Base-by-base conservation (phyloP, 92 coral and sea anemone species). In the Epizoanthus illoricatus region DNA sequence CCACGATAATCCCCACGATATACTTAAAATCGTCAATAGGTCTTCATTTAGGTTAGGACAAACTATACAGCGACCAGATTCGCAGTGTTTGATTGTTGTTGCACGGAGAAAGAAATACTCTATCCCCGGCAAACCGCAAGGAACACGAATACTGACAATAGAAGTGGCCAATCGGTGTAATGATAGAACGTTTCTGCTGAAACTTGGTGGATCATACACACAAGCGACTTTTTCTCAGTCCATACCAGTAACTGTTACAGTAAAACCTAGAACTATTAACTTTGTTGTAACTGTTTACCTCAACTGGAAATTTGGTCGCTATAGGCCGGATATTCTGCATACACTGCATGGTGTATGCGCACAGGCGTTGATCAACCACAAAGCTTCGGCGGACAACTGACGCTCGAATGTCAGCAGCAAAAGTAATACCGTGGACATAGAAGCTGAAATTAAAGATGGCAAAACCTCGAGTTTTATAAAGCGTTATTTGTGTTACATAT, bases 281-380 rank as follows among this genome's bases (percentile, higher is more conserved):
- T 95, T 91, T 72, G 61, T 93, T 5, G 85, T 88, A 11, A 84
- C 96, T 15, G 96, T 86, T 43, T 81, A 92, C 49, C 85, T 91
- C 69, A 94, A 63, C 4, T 93, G 98, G 98, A 95, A 78, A 80
- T 93, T 89, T 65, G 98, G 98, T 10, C 79, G 84, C 10, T 89
- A 91, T 81, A 71, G 79, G 24, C 98, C 98, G 18, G 75, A 81
- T n/a, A 69, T 92, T 28, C 58, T 43, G 13, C 65, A 85, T 13
- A 23, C 73, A 8, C 76, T 63, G n/a, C n/a, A n/a, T n/a, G 10
- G 12, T 52, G 2, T 52, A 52, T 52, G 56, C 10, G 56, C 56
- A 9, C 15, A 52, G 3, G 12, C 56, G 56, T 52, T 52, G 56
- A 52, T 7, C 16, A 9, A 52, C 15, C 11, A 52, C 56, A 52